Evolutionary conservation across 2,888 invertebrate species (phyloP), one percentile per base, ranked within the genome.

Genomic region (Erebia palarica): DNA sequence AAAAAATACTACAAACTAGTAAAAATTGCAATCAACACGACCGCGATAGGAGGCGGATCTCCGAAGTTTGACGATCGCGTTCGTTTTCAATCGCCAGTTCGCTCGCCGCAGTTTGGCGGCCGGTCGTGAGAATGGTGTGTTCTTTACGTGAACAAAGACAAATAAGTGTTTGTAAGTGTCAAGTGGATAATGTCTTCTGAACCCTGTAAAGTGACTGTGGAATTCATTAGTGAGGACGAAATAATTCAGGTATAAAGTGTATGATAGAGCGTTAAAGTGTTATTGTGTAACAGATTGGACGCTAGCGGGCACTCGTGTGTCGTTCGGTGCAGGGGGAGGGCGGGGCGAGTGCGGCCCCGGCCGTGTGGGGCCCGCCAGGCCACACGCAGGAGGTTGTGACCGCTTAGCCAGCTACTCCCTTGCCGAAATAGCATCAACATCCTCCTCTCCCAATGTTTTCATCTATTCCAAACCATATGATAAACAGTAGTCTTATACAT

Each of bases 351-450:
- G 88, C 90, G 87, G 92, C 88, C 90, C 91, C 91, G 86, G 89
- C 90, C 89, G 92, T 90, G 93, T 94, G 94, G 94, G 94, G 94
- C 94, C 91, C 91, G 90, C 82, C 91, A 91, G 91, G 92, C 92
- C 92, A 90, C 91, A 90, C 93, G 91, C 91, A 88, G 91, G 93
- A 92, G 94, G 94, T 94, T 94, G 94, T 94, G 94, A 94, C 94
- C 92, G 90, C 90, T 89, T 90, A 86, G 84, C 86, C 83, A 91
- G 93, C 86, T 88, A 93, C 93, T 91, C 93, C 93, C 93, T 92
- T 88, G 89, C 89, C 90, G 84, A 91, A 92, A 91, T 71, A 71
- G 68, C 64, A 68, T 69, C 68, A 71, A 69, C 63, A 71, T 70
- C 60, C 73, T 70, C 57, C 21, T 70, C 16, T 75, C 59, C 65